phyloP scores from a whole-genome alignment of 2,797 vertebrate species.

The Vultur gryphus region DNA sequence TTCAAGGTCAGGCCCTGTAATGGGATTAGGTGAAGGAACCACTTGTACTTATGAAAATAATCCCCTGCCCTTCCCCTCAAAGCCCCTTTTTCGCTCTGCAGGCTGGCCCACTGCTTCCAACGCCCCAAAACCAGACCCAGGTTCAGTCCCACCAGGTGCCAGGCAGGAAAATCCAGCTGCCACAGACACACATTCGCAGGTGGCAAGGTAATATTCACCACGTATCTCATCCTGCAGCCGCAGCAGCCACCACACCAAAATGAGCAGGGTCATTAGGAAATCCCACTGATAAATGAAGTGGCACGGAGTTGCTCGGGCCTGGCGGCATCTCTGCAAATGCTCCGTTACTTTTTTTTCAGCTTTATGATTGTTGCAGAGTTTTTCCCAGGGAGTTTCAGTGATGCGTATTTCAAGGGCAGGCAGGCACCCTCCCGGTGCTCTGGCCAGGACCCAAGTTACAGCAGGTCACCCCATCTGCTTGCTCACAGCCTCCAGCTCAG shows the following conservation, averaged over 20 bases:
- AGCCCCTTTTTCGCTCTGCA: not conserved
- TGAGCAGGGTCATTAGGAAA: not conserved
- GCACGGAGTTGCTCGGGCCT: accelerated
- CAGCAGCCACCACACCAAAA: not conserved
- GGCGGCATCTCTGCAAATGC: not conserved
- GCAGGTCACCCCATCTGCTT: not conserved
- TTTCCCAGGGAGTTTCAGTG: not conserved
- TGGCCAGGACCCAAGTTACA: not conserved
- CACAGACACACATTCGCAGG: accelerated
- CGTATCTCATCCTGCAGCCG: not conserved
- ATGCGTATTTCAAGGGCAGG: not conserved
- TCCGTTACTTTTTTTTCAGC: accelerated
- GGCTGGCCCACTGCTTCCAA: not conserved
- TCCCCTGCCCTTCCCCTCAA: not conserved
- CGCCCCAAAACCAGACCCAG: not conserved
- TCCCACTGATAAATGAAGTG: not conserved
- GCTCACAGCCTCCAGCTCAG: not conserved
- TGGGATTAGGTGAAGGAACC: not conserved
- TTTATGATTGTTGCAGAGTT: not conserved
- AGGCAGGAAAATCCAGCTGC: not conserved
- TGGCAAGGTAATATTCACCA: not conserved
- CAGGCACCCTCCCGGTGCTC: not conserved
- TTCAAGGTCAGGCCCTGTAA: not conserved
- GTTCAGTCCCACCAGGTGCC: not conserved
- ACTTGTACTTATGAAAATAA: not conserved